Evolutionary conservation across 2,113 vertebrate genomes (phyloP), one percentile per base, ranked within the genome.

Genomic region (Ammospiza nelsoni): DNA sequence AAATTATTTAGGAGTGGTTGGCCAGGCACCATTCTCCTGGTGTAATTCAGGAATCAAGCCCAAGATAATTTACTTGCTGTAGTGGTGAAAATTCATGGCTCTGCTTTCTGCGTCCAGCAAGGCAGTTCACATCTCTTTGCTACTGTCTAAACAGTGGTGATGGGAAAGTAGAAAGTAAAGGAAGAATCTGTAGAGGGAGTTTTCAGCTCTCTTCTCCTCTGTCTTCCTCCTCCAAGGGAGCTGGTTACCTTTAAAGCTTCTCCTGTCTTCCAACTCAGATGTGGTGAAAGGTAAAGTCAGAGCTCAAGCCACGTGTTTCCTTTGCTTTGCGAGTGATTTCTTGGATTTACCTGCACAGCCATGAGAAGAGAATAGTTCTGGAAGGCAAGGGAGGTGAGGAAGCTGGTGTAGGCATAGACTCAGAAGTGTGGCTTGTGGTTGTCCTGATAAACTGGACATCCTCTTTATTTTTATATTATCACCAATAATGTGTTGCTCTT

Each of bases 291-390:
- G 24, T 44, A n/a, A 73, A 65, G 14, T 39, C 33, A 51, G 44
- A 77, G 37, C 5, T 22, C 23, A 61, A 44, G 27, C 7, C 0
- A 0, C 6, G 37, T 69, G 6, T 43, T 46, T 81, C 8, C 49
- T 74, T 9, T 68, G 15, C 61, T 83, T 35, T 58, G 24, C 23
- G 73, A 87, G 9, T 1, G 29, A 55, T 71, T 21, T 7, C 17
- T 78, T 59, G 9, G 12, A n/a, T 89, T 86, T 55, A 22, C 16
- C 62, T 83, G 66, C 22, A 51, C 11, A 74, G 31, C 13, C 6
- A 1, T 24, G 65, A 69, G 39, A 62, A 48, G 12, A 59, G 16
- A 54, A 14, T 63, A 33, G 33, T 71, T 16, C 18, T 81, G 48
- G 41, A 57, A 75, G 46, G 24, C 3, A 3, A 25, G 11, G 31